These are phyloP conservation scores for Alethe diademata DNA, from an alignment of 2,113 vertebrate species.

Conservation along the genomic window DNA sequence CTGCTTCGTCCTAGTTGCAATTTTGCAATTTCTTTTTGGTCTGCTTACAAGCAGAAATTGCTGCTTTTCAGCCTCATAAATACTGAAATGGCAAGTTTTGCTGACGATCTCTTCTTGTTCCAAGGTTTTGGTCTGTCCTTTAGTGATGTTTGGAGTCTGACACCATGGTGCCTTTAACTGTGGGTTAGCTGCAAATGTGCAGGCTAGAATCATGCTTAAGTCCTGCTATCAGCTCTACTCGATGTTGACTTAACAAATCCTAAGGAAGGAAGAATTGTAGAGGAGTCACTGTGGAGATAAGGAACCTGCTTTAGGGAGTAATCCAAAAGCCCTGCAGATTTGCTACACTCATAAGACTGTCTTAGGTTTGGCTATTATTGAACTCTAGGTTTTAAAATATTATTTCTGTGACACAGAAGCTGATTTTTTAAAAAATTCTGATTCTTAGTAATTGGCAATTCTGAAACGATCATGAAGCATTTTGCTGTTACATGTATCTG, in stretches of 20 bases:
- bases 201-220: not conserved
- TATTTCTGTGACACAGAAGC: not conserved
- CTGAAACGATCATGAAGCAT: not conserved
- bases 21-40: not conserved
- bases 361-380: not conserved
- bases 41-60: not conserved
- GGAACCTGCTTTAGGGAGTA: not conserved
- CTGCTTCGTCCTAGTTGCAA: not conserved
- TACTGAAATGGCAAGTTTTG: not conserved
- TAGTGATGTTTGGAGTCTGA: not conserved
- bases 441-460: not conserved
- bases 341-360: not conserved
- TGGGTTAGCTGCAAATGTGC: not conserved
- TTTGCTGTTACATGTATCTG: accelerated
- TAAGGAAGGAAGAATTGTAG: not conserved
- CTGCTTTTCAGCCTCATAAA: not conserved
- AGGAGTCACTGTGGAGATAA: not conserved
- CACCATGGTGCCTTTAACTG: not conserved
- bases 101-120: not conserved
- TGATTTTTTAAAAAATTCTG: not conserved
- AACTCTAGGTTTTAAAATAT: not conserved
- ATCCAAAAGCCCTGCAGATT: not conserved
- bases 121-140: not conserved
- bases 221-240: not conserved
- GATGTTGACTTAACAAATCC: not conserved